A percentile compares a stretch with the other conserved stretches of the same genome.
These are phyloP conservation scores for Acromyrmex charruanus DNA, from an alignment of 1,140 invertebrate genomes.

Conservation along the genomic window DNA sequence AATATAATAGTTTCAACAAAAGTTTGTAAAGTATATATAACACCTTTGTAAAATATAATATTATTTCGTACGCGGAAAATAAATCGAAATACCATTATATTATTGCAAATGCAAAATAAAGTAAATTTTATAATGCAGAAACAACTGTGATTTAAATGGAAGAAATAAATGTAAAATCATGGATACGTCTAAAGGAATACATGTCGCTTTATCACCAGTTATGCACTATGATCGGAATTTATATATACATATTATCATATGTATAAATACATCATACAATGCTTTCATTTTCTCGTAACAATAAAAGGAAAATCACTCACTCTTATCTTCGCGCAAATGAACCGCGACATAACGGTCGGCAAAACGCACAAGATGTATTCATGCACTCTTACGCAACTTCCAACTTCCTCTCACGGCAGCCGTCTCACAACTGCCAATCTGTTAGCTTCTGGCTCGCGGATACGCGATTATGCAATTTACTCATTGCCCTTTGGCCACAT, in stretches of 20 bases:
- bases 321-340: background rate
- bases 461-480: conserved; percentile 80
- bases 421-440: conserved; percentile 73
- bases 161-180: conserved; percentile 1
- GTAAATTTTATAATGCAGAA: background rate
- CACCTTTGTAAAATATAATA: background rate
- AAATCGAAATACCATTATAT: background rate
- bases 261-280: no score
- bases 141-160: background rate
- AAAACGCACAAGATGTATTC: background rate
- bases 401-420: conserved; percentile 70
- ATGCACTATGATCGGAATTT: background rate
- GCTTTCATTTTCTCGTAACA: background rate
- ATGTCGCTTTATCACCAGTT: background rate
- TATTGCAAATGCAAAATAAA: background rate
- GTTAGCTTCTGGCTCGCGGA: conserved; percentile 75
- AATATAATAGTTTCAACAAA: conserved; percentile 2
- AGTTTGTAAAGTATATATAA: background rate
- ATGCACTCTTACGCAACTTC: background rate
- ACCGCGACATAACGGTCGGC: background rate
- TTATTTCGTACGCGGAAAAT: background rate
- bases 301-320: conserved; percentile 1
- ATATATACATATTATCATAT: background rate
- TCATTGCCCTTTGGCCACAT: conserved; percentile 80
- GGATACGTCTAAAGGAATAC: background rate